Evolutionary conservation across 1,140 invertebrate genomes (phyloP), one percentile per base, ranked within the genome.

Genomic region (Triops longicaudatus): DNA sequence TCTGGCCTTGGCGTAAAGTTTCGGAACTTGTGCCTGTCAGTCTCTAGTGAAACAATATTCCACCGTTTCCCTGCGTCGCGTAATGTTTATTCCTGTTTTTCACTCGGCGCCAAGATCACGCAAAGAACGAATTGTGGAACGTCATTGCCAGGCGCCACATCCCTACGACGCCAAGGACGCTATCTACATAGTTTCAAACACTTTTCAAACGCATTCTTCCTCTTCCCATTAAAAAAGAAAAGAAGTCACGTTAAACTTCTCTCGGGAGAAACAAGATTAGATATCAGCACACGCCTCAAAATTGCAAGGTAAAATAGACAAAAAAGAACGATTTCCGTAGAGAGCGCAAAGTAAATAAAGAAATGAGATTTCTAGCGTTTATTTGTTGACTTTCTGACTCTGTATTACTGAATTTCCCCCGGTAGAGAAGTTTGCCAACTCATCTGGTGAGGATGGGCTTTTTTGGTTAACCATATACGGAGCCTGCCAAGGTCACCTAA

Each of bases 111-210:
- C 50, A 63, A 63, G 10, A 63, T 9, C 50, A 63, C 22, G 50
- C 50, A 63, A 37, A 37, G 31, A 37, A 63, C 50, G 9, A 63
- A 14, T 63, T 63, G 50, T 63, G 50, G 50, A 63, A 63, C 50
- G 50, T 63, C 50, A 63, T 63, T 63, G 50, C 50, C 50, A 63
- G 50, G 50, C 50, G 50, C 50, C 50, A 1, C 50, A 63, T 63
- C 50, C 50, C 17, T 6, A 63, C 50, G 50, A 63, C 50, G 50
- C 50, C 50, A 63, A 63, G 50, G 50, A 63, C 50, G 50, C 50
- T 63, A 63, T 63, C 50, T 63, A 63, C 50, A 63, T 63, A 63
- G 10, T 37, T 37, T 37, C 31, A 2, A 37, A 37, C 31, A 37
- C 31, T 37, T 37, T 37, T 37, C 31, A 4, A 63, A 63, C 50